Percentiles rank a stretch among this genome's conserved stretches.
Conservation (phyloP, 2,797 vertebrate genomes). For the Enteromius fasciolatus region DNA sequence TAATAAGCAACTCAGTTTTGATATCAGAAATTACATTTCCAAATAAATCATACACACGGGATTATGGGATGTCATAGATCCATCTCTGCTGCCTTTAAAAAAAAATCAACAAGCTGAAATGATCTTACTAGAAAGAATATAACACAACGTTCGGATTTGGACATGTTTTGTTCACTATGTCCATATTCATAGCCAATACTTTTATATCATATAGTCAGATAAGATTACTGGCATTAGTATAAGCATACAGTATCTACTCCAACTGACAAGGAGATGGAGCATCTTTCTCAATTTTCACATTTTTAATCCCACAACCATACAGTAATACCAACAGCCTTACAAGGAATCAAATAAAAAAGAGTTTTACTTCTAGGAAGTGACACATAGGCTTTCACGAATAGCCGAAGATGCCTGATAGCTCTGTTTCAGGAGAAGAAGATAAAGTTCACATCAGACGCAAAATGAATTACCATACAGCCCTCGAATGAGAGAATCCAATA, state of each 20-base stretch:
- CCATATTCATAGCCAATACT: too few relatives aligned
- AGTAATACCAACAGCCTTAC: neutral
- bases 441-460: constrained; percentile 11
- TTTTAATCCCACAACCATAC: neutral
- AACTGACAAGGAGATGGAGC: neutral
- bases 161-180: neutral
- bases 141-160: neutral
- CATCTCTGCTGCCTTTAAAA: neutral
- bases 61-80: neutral
- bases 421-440: constrained; percentile 32
- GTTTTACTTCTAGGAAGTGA: neutral
- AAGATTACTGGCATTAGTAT: neutral
- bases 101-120: neutral
- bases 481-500: constrained; percentile 50
- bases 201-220: neutral
- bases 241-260: neutral
- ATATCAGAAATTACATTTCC: neutral
- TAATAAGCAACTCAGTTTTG: too few relatives aligned
- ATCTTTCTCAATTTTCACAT: neutral
- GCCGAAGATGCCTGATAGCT: neutral
- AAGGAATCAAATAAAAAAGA: neutral
- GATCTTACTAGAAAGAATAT: neutral
- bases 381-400: neutral
- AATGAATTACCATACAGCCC: constrained; percentile 44
- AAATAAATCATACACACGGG: too few relatives aligned